Base-by-base conservation (phyloP, 2,888 invertebrate species). In the Iphiclides podalirius region DNA sequence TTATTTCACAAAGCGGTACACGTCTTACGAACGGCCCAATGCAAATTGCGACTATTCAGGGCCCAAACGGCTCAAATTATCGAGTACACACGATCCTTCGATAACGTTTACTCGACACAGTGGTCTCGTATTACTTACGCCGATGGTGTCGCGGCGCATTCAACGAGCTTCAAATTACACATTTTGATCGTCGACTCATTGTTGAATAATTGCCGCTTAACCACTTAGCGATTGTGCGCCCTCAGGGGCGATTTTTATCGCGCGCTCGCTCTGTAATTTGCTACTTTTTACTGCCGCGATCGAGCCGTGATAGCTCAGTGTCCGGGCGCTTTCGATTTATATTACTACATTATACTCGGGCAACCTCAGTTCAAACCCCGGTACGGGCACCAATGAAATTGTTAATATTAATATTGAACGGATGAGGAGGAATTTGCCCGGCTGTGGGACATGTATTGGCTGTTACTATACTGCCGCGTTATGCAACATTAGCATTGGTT, bases 171-270 rank as follows among this genome's bases (percentile, higher is more conserved):
- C 48, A 12, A 20, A 33, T 48, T 48, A 48, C 47, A 35, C 16
- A 35, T 47, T 37, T 17, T 12, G 16, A 17, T 42, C 17, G 42
- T 34, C 2, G 7, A 35, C 23, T 31, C 33, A 28, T 38, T 43
- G 42, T 43, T 12, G 11, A 33, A 37, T 71, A 70, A 73, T 72
- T 54, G 66, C 57, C 58, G 55, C 69, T 68, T 71, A 63, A 70
- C 63, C 61, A 62, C 63, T 54, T 45, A 66, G 52, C 57, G 66
- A 65, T 67, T 52, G 54, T 41, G 57, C 58, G 61, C 62, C 57
- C 42, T 36, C 37, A 13, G 16, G 26, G 33, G 52, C 41, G 55
- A 59, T 55, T 57, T 59, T 59, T 61, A 63, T 64, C 63, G 54
- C n/a, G 33, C 2, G 11, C 20, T 4, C 11, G 9, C n/a, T 39